These are phyloP conservation scores for Lutraria lutraria DNA, from an alignment of 2,888 invertebrate genomes.

Conservation along the genomic window DNA sequence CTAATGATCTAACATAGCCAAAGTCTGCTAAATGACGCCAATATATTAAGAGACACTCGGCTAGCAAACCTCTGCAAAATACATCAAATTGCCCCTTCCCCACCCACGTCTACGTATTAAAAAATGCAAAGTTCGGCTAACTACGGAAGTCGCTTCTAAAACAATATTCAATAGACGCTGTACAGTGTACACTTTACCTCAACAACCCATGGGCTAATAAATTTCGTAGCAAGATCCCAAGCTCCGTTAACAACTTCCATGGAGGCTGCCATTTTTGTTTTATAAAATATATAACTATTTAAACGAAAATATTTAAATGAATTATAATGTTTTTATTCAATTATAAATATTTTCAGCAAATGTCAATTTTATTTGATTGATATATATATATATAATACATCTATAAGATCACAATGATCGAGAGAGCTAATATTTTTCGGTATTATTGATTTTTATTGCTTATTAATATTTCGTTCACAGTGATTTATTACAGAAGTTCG, in stretches of 20 bases:
- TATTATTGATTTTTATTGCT: neutral
- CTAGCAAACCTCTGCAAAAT: too few species aligned
- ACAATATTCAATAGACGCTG: neutral
- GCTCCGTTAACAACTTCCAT: constrained; percentile 72
- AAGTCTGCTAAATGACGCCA: too few species aligned
- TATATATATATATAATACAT: neutral
- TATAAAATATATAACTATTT: neutral
- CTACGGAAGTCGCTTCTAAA: too few species aligned
- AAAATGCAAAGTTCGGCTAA: too few species aligned
- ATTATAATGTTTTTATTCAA: neutral
- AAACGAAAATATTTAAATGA: neutral
- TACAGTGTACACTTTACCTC: constrained; percentile 29
- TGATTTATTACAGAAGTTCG: neutral
- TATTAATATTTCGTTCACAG: neutral
- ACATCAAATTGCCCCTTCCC: too few species aligned
- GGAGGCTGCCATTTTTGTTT: constrained; percentile 75
- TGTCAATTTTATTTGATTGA: neutral
- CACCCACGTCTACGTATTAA: too few species aligned
- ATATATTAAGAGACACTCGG: too few species aligned
- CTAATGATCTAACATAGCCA: too few species aligned
- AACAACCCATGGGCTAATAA: constrained; percentile 69
- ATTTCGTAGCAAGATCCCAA: constrained; percentile 75
- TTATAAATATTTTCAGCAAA: neutral
- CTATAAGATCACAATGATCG: neutral
- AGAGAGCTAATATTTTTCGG: neutral